A percentile compares a stretch with the other conserved stretches of the same genome.
phyloP scores from a whole-genome alignment of 2,888 invertebrate species.

The Petrolisthes cinctipes region DNA sequence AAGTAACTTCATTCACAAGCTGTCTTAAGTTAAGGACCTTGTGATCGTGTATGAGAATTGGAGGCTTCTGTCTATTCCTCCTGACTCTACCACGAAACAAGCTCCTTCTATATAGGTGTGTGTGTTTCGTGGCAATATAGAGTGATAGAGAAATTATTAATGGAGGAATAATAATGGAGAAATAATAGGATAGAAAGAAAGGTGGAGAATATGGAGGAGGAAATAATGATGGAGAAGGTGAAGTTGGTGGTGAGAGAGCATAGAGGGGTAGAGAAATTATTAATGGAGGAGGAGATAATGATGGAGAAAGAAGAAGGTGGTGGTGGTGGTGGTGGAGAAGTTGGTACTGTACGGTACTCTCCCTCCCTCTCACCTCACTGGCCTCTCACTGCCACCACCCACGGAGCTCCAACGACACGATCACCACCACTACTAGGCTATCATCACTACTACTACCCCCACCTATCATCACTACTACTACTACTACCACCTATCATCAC shows the following conservation, averaged over 20 bases:
- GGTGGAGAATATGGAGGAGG: neutral
- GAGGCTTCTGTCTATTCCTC: too few species aligned
- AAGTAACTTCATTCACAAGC: too few species aligned
- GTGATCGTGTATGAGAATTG: too few species aligned
- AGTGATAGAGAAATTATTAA: too few species aligned
- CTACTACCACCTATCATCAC: too few species aligned
- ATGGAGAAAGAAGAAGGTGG: neutral
- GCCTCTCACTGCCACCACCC: conserved; percentile 37
- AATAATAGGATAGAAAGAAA: neutral
- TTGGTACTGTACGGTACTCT: conserved; percentile 31
- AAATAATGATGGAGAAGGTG: neutral
- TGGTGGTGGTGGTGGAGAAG: neutral
- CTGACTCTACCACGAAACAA: too few species aligned
- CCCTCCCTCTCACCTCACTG: conserved; percentile 28
- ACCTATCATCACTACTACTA: too few species aligned
- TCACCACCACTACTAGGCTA: neutral
- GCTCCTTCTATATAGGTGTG: too few species aligned
- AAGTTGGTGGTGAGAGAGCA: neutral
- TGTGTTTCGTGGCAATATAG: too few species aligned
- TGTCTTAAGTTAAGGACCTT: too few species aligned
- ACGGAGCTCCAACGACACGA: conserved; percentile 22
- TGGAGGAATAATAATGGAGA: neutral
- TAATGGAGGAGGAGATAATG: neutral
- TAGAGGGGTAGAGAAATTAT: neutral
- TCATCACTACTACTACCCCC: neutral